Conservation (phyloP, 2,113 vertebrate genomes). For the Mungos mungo region DNA sequence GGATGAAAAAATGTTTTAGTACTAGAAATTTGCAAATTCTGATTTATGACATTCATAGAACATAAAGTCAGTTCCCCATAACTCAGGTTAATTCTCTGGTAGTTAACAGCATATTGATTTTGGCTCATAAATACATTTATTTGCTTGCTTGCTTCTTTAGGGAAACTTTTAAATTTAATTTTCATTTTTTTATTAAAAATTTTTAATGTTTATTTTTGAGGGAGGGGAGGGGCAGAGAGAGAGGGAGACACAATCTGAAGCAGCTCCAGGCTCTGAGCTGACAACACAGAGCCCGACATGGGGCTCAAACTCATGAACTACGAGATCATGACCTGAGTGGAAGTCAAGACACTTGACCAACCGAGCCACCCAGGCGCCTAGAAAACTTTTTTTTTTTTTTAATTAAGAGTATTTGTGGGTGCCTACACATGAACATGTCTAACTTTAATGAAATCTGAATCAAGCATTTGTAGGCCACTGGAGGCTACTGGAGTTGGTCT, state of each 20-base stretch:
- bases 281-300: too few species aligned
- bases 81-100: neutral
- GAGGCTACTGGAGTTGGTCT: neutral
- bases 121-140: neutral
- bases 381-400: neutral
- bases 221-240: too few species aligned
- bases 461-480: neutral
- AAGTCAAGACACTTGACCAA: too few species aligned
- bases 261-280: too few species aligned
- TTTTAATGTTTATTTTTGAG: too few species aligned
- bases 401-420: neutral
- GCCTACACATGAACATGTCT: rapidly evolving
- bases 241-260: too few species aligned
- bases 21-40: neutral
- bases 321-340: too few species aligned
- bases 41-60: neutral
- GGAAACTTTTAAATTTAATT: neutral
- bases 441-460: neutral
- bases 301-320: too few species aligned
- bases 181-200: too few species aligned
- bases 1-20: neutral
- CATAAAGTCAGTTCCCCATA: neutral
- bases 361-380: too few species aligned
- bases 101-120: neutral
- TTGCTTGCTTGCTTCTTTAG: neutral